These are phyloP conservation scores for Ophthalmolycus amberensis DNA, from an alignment of 2,113 vertebrate genomes.

Conservation along the genomic window DNA sequence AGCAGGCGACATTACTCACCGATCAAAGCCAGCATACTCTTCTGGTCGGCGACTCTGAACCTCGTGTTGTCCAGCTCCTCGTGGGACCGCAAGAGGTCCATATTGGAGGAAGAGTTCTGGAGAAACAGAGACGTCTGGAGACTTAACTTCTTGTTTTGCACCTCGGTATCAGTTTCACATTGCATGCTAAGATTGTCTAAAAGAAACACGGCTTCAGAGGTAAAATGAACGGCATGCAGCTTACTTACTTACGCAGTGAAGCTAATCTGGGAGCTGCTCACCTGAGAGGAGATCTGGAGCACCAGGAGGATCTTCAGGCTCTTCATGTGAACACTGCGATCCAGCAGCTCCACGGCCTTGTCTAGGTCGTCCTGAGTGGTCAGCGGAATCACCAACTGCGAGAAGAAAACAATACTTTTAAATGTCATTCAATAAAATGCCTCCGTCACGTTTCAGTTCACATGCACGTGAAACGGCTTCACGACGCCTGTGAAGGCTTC, in stretches of 20 bases:
- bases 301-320: slow-evolving; percentile 97
- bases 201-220: not conserved
- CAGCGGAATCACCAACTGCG: slow-evolving; percentile 95
- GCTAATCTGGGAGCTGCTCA: slow-evolving; percentile 63
- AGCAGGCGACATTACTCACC: slow-evolving; percentile 74
- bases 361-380: slow-evolving; percentile 97
- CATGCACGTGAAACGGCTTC: no score
- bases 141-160: not conserved
- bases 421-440: not conserved
- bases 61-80: slow-evolving; percentile 94
- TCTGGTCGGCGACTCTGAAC: slow-evolving; percentile 86
- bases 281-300: slow-evolving; percentile 89
- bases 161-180: not conserved
- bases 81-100: slow-evolving; percentile 88
- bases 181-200: not conserved
- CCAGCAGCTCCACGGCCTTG: slow-evolving; percentile 96
- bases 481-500: no score
- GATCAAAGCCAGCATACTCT: slow-evolving; percentile 87
- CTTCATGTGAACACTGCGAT: slow-evolving; percentile 98
- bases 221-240: not conserved
- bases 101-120: slow-evolving; percentile 81
- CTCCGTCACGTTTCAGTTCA: no score
- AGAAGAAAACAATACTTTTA: not conserved
- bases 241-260: not conserved
- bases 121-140: not conserved